A percentile compares a stretch with the other conserved stretches of the same genome.
phyloP scores from a whole-genome alignment of 2,797 vertebrate species.

The Parotocinclus haroldoi region DNA sequence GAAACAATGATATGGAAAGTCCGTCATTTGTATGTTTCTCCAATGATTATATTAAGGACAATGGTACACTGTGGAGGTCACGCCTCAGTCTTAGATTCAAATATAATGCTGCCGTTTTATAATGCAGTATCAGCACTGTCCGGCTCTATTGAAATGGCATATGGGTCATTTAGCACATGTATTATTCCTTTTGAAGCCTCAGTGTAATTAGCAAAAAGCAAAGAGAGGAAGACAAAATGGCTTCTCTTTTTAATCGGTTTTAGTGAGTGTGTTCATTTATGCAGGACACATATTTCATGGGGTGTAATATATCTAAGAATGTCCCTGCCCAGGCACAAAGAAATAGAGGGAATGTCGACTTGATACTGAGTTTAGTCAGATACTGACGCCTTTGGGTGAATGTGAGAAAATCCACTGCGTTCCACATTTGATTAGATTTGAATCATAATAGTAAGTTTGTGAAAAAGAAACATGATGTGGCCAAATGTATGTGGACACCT shows the following conservation, averaged over 20 bases:
- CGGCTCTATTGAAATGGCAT: slow-evolving; percentile 55
- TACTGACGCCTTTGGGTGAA: background rate
- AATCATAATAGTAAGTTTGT: too few species aligned
- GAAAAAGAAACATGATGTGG: too few species aligned
- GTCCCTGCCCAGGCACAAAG: slow-evolving; percentile 56
- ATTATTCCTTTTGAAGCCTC: slow-evolving; percentile 69
- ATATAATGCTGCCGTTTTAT: slow-evolving; percentile 69
- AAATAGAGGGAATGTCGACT: slow-evolving; percentile 2
- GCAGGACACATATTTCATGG: slow-evolving; percentile 59
- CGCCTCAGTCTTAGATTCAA: slow-evolving; percentile 64
- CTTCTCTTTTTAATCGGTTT: slow-evolving; percentile 69
- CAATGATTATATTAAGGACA: slow-evolving; percentile 63
- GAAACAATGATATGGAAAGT: slow-evolving; percentile 61
- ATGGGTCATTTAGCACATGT: slow-evolving; percentile 67
- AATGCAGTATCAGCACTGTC: slow-evolving; percentile 62
- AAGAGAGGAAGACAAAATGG: slow-evolving; percentile 70
- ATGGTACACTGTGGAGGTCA: slow-evolving; percentile 64
- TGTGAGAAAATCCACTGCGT: too few species aligned
- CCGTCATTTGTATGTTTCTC: slow-evolving; percentile 66
- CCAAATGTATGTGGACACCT: too few species aligned
- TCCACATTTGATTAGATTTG: too few species aligned
- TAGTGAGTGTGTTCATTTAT: slow-evolving; percentile 66
- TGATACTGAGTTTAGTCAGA: slow-evolving; percentile 1
- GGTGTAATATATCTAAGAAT: slow-evolving; percentile 53
- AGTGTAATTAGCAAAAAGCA: slow-evolving; percentile 64